Evolutionary conservation across 1,140 invertebrate genomes (phyloP).

Genomic region (Spodoptera frugiperda): DNA sequence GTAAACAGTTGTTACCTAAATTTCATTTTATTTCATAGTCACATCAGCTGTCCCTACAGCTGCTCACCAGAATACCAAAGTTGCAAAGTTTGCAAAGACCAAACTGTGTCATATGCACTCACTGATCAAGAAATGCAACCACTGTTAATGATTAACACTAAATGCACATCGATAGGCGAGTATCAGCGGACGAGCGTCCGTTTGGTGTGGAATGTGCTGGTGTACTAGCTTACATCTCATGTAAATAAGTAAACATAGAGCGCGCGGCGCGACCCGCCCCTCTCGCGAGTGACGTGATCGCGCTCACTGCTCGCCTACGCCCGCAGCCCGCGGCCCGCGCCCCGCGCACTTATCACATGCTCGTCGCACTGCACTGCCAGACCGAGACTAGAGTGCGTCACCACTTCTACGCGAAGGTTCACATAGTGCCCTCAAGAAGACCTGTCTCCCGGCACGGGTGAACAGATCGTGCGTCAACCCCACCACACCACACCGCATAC

Average conservation of each 20-base stretch:
- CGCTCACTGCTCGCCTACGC: conserved; percentile 63
- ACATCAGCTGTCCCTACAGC: conserved; percentile 69
- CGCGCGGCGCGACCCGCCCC: conserved; percentile 68
- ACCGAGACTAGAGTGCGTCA: conserved; percentile 69
- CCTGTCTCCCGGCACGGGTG: conserved; percentile 48
- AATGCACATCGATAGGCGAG: conserved; percentile 74
- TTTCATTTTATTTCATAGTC: conserved; percentile 85
- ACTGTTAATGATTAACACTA: conserved; percentile 71
- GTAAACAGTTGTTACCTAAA: conserved; percentile 75
- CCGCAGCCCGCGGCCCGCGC: conserved; percentile 68
- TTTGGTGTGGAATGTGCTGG: conserved; percentile 78
- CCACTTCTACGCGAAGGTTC: conserved; percentile 51
- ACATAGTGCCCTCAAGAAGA: conserved; percentile 41
- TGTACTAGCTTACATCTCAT: conserved; percentile 73
- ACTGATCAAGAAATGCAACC: conserved; percentile 69
- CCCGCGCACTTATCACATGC: conserved; percentile 71
- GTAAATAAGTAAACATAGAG: conserved; percentile 80
- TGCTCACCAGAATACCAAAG: conserved; percentile 59
- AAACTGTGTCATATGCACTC: conserved; percentile 66
- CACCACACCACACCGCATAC: conserved; percentile 56
- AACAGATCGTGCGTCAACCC: conserved; percentile 64
- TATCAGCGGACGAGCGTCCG: conserved; percentile 63
- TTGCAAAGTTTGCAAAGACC: conserved; percentile 49
- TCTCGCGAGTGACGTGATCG: conserved; percentile 69
- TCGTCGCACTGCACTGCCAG: conserved; percentile 58